Evolutionary conservation across 2,113 vertebrate species (phyloP), one percentile per base, ranked within the genome.

Genomic region (Strix uralensis): DNA sequence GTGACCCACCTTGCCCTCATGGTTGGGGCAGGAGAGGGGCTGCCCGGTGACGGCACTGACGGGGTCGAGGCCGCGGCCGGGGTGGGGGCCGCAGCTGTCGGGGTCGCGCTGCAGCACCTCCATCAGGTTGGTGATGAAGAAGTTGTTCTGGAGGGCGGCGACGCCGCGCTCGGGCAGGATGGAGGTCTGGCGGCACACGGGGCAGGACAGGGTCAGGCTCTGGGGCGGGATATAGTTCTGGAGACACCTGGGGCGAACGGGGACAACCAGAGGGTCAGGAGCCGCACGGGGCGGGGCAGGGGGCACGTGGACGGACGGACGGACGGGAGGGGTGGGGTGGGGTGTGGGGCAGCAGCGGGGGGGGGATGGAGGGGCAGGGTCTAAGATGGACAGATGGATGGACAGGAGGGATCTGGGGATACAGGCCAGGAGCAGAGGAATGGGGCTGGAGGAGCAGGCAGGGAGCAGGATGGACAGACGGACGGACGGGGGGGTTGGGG

Each of bases 81-180:
- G 98, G 88, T 98, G 98, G 2, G 98, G 98, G 47, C 98, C 97
- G 67, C 96, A 97, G 71, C 98, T 98, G 85, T 98, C 98, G 0
- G 98, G 98, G 92, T 98, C 98, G 61, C 99, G 98, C 97, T 99
- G 99, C 83, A 99, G 97, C 32, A 99, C 99, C 97, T 99, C 99
- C 99, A 99, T 99, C 75, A 99, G 98, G 98, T 99, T 99, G 69
- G 99, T 99, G 98, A 99, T 99, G 98, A 99, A 99, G 97, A 99
- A 99, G 95, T 99, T 99, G 97, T 99, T 99, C 98, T 99, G 99
- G 42, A 99, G 96, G 2, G 99, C 99, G 0, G 99, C 98, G 74
- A 99, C 99, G 1, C 99, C 99, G 90, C 99, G 99, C 96, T 99
- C 99, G 0, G 99, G 99, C 71, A 99, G 97, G 97, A 99, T 99